phyloP scores from a whole-genome alignment of 2,888 invertebrate genomes.

The Alviniconcha strummeri region DNA sequence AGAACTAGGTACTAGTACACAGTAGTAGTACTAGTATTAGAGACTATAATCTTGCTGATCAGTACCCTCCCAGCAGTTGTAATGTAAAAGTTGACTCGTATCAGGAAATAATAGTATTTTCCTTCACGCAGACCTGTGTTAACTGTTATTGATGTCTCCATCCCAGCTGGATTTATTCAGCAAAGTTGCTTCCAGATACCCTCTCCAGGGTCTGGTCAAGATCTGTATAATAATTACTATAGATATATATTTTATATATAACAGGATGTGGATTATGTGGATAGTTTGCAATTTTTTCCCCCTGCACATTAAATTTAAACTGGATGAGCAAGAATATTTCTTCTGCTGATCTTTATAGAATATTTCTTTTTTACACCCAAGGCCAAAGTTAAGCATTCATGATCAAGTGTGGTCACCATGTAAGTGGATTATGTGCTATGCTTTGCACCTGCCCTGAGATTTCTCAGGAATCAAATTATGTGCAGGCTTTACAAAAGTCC shows the following conservation, averaged over 20 bases:
- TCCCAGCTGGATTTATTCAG: too few relatives aligned
- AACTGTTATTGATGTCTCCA: too few relatives aligned
- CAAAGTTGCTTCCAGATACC: background rate
- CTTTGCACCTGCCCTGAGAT: too few relatives aligned
- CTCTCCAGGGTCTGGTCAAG: background rate
- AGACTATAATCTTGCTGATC: too few relatives aligned
- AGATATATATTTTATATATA: background rate
- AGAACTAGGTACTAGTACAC: too few relatives aligned
- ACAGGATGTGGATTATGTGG: background rate
- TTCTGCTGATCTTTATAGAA: background rate
- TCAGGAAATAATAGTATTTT: background rate
- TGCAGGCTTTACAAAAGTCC: too few relatives aligned
- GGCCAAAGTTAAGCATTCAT: background rate
- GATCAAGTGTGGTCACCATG: too few relatives aligned
- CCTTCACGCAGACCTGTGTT: background rate
- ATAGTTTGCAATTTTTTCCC: too few relatives aligned
- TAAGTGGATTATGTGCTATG: too few relatives aligned
- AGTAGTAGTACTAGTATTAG: too few relatives aligned
- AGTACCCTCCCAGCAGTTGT: background rate
- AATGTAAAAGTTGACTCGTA: background rate
- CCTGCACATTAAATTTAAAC: too few relatives aligned
- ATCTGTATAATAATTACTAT: background rate
- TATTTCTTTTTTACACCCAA: background rate
- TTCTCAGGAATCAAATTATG: too few relatives aligned
- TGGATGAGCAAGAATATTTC: background rate